Percentiles rank a stretch among this genome's conserved stretches.
Evolutionary conservation across 2,888 invertebrate species (phyloP).

Genomic region (Calameuta filiformis): DNA sequence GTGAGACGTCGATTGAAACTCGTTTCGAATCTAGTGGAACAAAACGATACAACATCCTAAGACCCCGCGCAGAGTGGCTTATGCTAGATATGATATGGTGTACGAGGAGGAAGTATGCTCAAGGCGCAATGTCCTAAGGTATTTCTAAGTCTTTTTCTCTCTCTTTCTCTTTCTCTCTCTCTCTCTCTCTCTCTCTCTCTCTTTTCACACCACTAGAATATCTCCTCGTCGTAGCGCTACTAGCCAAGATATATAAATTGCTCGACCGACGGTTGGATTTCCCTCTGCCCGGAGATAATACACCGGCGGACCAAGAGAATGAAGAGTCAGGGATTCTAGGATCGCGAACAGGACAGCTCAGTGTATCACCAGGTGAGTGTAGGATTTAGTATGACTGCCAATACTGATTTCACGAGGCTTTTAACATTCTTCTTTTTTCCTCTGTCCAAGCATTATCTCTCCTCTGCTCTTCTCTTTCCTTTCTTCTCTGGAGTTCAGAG

Average conservation of each 20-base stretch:
- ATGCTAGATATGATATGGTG: not conserved
- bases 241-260: not conserved
- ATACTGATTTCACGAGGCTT: not conserved
- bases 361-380: not conserved
- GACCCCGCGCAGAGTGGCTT: not conserved
- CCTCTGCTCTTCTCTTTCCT: no score
- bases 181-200: not conserved
- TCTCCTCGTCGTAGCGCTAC: not conserved
- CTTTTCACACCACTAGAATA: not conserved
- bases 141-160: not conserved
- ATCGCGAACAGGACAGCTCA: not conserved
- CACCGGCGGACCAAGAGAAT: not conserved
- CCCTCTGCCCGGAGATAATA: not conserved
- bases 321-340: not conserved
- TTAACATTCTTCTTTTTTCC: not conserved
- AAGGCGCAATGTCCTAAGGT: not conserved
- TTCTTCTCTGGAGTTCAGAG: not conserved
- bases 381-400: not conserved
- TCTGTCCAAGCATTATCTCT: not conserved
- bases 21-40: constrained; percentile 40
- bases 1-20: constrained; percentile 48
- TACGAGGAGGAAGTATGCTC: not conserved
- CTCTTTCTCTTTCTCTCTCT: no score
- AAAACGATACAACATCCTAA: not conserved
- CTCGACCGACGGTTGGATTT: no score